Evolutionary conservation across 2,113 vertebrate species (phyloP).

Genomic region (Gobius niger): DNA sequence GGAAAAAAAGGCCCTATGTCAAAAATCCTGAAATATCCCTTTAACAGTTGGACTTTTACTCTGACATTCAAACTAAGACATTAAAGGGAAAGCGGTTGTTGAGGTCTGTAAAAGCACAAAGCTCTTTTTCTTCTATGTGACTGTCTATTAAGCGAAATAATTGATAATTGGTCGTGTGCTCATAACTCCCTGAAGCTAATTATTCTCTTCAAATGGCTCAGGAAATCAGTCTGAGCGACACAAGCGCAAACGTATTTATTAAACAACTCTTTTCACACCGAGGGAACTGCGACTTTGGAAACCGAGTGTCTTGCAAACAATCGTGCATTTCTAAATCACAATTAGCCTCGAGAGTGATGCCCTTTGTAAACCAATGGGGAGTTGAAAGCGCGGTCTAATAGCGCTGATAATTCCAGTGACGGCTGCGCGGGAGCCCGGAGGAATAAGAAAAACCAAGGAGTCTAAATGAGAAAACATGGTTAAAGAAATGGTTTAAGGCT

Average conservation of each 20-base stretch:
- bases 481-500: background rate
- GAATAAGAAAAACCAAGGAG: slow-evolving; percentile 1
- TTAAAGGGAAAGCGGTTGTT: no score
- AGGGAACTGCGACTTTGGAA: background rate
- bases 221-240: no score
- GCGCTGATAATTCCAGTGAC: slow-evolving; percentile 1
- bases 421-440: background rate
- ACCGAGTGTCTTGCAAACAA: background rate
- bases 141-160: no score
- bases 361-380: background rate
- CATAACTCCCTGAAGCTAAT: background rate
- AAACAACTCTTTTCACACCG: background rate
- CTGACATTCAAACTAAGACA: no score
- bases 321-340: background rate
- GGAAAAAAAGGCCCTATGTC: no score
- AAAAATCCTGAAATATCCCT: no score
- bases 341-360: slow-evolving; percentile 4
- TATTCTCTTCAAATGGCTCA: background rate
- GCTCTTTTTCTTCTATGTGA: no score
- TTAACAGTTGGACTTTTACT: no score
- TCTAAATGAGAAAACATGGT: background rate
- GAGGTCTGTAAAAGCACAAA: no score
- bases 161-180: background rate
- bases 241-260: background rate
- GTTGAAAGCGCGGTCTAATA: background rate